These are phyloP conservation scores for Microtus ochrogaster DNA, from an alignment of 2,113 vertebrate species.

Conservation along the genomic window DNA sequence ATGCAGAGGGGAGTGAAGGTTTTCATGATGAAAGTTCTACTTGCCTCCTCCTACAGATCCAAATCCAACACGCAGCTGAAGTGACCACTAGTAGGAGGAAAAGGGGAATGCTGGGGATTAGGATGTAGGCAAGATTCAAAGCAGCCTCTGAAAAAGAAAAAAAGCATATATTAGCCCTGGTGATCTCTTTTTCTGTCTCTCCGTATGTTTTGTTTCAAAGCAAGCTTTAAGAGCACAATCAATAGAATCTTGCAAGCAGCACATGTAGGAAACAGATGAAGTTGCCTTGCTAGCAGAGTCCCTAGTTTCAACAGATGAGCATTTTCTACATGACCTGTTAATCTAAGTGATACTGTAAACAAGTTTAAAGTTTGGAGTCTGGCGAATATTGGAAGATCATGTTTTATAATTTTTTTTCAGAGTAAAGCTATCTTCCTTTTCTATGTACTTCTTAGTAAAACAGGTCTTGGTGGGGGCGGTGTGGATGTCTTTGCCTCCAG, in stretches of 20 bases:
- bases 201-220: background rate
- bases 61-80: constrained; percentile 89
- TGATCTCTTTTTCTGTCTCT: background rate
- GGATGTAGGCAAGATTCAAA: constrained; percentile 89
- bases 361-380: background rate
- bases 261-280: background rate
- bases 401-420: background rate
- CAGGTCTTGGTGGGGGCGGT: background rate
- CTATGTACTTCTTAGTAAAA: background rate
- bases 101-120: constrained; percentile 89
- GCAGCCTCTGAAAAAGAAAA: constrained; percentile 81
- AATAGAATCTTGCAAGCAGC: background rate
- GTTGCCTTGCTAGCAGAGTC: background rate
- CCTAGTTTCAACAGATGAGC: background rate
- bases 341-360: background rate
- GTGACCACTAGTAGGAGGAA: constrained; percentile 88
- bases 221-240: background rate
- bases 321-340: background rate
- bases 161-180: background rate
- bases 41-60: constrained; percentile 89
- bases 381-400: background rate
- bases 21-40: constrained; percentile 52
- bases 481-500: background rate
- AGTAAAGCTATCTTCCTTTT: background rate
- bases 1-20: background rate